A percentile compares a stretch with the other conserved stretches of the same genome.
Evolutionary conservation across 2,113 vertebrate genomes (phyloP).

Genomic region (Engraulis encrasicolus): DNA sequence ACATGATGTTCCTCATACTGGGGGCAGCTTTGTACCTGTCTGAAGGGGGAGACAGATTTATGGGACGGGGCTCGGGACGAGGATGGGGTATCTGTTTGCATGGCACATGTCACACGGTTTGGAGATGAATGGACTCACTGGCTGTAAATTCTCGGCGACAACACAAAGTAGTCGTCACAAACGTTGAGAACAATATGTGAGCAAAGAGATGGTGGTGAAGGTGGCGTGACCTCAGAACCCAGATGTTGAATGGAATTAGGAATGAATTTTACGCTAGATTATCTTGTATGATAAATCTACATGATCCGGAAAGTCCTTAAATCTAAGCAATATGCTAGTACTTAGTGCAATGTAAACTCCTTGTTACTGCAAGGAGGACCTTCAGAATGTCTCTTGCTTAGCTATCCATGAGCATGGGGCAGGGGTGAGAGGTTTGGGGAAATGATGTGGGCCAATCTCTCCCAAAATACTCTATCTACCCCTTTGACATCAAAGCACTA

Average conservation of each 20-base stretch:
- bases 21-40: not conserved
- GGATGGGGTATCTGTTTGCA: conserved; percentile 49
- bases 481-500: too few relatives aligned
- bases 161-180: not conserved
- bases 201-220: not conserved
- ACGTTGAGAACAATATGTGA: not conserved
- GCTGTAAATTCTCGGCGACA: conserved; percentile 48
- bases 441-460: too few relatives aligned
- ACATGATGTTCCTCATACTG: not conserved
- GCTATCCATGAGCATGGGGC: too few relatives aligned
- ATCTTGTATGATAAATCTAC: too few relatives aligned
- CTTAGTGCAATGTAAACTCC: too few relatives aligned
- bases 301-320: too few relatives aligned
- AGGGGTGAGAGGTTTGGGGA: too few relatives aligned
- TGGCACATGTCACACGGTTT: conserved; percentile 41
- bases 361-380: too few relatives aligned
- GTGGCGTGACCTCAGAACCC: not conserved
- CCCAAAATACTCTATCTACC: too few relatives aligned
- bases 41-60: conserved; percentile 43
- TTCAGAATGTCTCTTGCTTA: too few relatives aligned
- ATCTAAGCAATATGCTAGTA: too few relatives aligned
- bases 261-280: conserved; percentile 22
- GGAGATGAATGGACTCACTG: conserved; percentile 47
- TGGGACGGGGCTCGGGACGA: conserved; percentile 42
- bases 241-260: too few relatives aligned